A percentile compares a stretch with the other conserved stretches of the same genome.
These are phyloP conservation scores for Pinctada fucata DNA, from an alignment of 2,888 invertebrate genomes.

Conservation along the genomic window DNA sequence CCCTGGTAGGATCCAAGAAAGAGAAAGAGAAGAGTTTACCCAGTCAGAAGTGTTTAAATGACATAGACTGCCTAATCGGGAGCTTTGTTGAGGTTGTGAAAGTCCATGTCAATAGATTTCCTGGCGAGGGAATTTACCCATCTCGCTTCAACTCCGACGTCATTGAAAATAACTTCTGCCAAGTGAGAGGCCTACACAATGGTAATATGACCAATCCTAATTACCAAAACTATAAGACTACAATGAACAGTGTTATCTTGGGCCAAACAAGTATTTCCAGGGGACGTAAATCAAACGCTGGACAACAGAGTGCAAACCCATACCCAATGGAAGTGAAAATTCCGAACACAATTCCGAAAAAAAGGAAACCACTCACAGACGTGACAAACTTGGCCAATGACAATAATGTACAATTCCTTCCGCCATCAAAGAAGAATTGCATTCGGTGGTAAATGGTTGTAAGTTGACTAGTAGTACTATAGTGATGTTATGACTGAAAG, in stretches of 20 bases:
- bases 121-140: too few relatives aligned
- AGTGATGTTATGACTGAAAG: too few relatives aligned
- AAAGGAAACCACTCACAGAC: slow-evolving; percentile 1
- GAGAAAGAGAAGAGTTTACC: slow-evolving; percentile 8
- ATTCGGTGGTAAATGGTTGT: too few relatives aligned
- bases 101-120: too few relatives aligned
- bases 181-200: too few relatives aligned
- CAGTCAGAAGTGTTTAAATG: slow-evolving; percentile 13
- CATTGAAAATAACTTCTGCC: too few relatives aligned
- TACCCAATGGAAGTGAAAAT: slow-evolving; percentile 7
- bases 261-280: not conserved
- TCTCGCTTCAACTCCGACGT: too few relatives aligned
- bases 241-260: too few relatives aligned
- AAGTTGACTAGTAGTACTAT: too few relatives aligned
- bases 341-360: not conserved
- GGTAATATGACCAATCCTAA: too few relatives aligned
- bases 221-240: too few relatives aligned
- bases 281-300: slow-evolving; percentile 21
- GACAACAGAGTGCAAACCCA: slow-evolving; percentile 12
- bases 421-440: not conserved
- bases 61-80: slow-evolving; percentile 5
- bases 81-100: not conserved
- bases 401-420: not conserved
- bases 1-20: too few relatives aligned
- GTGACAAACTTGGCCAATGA: not conserved